Evolutionary conservation across 2,888 invertebrate species (phyloP).

Genomic region (Eupithecia pulchellata): DNA sequence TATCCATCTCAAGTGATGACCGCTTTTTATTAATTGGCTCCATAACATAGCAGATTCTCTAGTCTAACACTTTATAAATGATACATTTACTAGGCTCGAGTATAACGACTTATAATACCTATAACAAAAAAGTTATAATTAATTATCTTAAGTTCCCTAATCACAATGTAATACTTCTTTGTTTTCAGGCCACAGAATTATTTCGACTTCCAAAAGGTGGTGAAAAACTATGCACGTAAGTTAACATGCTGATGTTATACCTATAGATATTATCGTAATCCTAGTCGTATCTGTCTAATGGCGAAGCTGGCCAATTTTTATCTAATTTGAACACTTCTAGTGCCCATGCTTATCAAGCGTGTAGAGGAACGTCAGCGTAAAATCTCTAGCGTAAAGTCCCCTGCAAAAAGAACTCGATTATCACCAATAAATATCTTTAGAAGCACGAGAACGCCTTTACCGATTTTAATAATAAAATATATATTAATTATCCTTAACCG

Average conservation of each 20-base stretch:
- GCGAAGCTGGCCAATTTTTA: not conserved
- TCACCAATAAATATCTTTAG: not conserved
- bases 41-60: too few relatives aligned
- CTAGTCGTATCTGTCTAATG: not conserved
- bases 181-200: conserved; percentile 60
- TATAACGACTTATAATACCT: too few relatives aligned
- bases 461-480: too few relatives aligned
- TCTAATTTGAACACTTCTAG: not conserved
- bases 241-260: not conserved
- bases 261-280: not conserved
- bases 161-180: conserved; percentile 17
- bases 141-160: too few relatives aligned
- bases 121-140: too few relatives aligned
- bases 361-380: not conserved
- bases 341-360: not conserved
- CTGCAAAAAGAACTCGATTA: too few relatives aligned
- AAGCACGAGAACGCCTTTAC: not conserved
- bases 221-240: not conserved
- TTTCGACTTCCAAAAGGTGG: not conserved
- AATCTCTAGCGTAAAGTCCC: not conserved
- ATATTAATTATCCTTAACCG: too few relatives aligned
- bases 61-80: too few relatives aligned
- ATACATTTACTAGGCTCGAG: too few relatives aligned
- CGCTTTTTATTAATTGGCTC: too few relatives aligned
- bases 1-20: too few relatives aligned